Base-by-base conservation (phyloP, 2,113 vertebrate genomes). In the Gambusia affinis region DNA sequence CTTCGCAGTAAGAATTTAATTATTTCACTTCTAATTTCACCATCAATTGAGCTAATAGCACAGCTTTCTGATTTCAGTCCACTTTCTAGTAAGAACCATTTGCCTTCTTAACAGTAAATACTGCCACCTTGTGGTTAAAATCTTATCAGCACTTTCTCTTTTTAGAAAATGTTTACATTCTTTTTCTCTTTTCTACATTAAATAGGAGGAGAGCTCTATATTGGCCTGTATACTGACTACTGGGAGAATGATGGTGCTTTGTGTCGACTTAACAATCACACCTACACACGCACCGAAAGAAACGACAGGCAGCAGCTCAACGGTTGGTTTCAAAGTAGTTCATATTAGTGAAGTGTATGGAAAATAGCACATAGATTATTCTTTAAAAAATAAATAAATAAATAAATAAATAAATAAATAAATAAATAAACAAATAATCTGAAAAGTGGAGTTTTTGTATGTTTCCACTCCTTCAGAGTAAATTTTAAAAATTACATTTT, bases 191-290 rank as follows among this genome's bases (percentile, higher is more conserved):
- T 47, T 47, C 7, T 47, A 54, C 71, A 30, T 79, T 74, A 60
- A 47, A 75, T 73, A 98, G 97, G 95, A 76, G 95, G 94, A 29
- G 95, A 98, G 62, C 89, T 99, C 65, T 98, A 96, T 44, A 80
- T 96, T 14, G 97, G 96, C 10, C 94, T 99, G 64, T 98, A 98
- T 88, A 97, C 95, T 0, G 97, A 99, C 89, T 99, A 97, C 90
- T 98, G 97, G 97, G 96, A 97, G 75, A 96, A 97, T 27, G 97
- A 99, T 0, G 96, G 96, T 0, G 96, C 97, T 4, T 60, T 99
- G 17, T 97, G 97, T 87, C 94, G 97, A 68, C 88, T 93, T 27
- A 96, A 94, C 62, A 94, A 92, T 60, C 70, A 93, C 69, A 92
- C 94, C 0, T 96, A 96, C 61, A 95, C 97, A 0, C 95, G 97